These are phyloP conservation scores for Euwallacea similis DNA, from an alignment of 1,140 invertebrate species.

Conservation along the genomic window DNA sequence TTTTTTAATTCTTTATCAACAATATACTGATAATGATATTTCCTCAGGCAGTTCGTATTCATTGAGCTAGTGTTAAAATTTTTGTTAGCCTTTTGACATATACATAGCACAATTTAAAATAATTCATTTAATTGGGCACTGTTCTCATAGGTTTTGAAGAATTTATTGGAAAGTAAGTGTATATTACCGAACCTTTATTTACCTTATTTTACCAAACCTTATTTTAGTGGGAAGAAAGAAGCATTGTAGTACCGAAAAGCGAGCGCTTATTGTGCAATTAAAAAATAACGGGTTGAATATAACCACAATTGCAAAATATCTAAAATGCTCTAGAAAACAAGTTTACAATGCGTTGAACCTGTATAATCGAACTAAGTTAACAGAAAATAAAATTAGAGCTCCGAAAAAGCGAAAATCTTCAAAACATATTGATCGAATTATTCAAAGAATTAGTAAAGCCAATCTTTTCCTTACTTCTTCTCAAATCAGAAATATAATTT, in stretches of 20 bases:
- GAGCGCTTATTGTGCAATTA: not conserved
- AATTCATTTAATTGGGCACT: not conserved
- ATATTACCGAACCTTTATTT: not conserved
- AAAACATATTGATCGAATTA: not conserved
- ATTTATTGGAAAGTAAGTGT: not conserved
- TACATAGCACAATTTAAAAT: no score
- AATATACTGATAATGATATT: no score
- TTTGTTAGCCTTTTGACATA: no score
- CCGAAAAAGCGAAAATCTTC: not conserved
- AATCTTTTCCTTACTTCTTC: slow-evolving; percentile 1
- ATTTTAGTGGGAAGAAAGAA: not conserved
- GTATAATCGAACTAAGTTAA: not conserved
- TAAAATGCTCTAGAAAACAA: not conserved
- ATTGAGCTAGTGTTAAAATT: no score
- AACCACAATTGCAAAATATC: not conserved
- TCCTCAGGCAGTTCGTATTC: no score
- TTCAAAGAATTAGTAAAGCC: not conserved
- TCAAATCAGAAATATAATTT: not conserved
- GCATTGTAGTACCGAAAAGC: not conserved
- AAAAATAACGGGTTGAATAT: not conserved
- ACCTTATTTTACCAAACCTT: not conserved
- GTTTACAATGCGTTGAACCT: not conserved
- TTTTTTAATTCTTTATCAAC: no score
- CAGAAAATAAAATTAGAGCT: slow-evolving; percentile 1
- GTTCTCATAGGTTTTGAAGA: not conserved